Conservation (phyloP, 2,888 invertebrate species). For the Homarus gammarus region DNA sequence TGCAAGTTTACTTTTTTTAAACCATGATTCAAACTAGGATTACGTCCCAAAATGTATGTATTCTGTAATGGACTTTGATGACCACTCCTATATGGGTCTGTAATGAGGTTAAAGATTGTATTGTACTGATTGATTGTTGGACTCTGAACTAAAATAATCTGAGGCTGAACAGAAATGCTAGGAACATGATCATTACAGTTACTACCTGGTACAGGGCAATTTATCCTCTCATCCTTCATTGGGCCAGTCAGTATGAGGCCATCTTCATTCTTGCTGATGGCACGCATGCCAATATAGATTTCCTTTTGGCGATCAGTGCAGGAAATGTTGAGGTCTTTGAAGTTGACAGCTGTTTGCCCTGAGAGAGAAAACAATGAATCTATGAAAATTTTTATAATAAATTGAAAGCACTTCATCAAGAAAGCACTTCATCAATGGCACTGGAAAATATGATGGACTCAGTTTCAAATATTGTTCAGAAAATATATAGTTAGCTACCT, state of each 20-base stretch:
- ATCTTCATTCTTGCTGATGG: constrained; percentile 44
- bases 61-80: background rate
- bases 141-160: constrained; percentile 30
- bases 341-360: constrained; percentile 29
- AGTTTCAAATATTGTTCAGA: too few species aligned
- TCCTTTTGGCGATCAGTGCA: constrained; percentile 40
- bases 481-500: too few species aligned
- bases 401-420: background rate
- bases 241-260: constrained; percentile 23
- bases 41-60: background rate
- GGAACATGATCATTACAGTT: constrained; percentile 39
- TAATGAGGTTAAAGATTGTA: constrained; percentile 13
- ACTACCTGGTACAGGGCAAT: constrained; percentile 59
- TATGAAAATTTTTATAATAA: background rate
- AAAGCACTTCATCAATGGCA: background rate
- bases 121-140: constrained; percentile 59
- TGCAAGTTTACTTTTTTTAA: background rate
- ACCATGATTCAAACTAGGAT: background rate
- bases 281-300: constrained; percentile 24
- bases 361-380: constrained; percentile 15
- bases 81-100: background rate
- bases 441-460: too few species aligned
- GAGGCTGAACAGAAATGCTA: constrained; percentile 8
- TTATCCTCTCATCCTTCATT: constrained; percentile 36
- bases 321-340: constrained; percentile 33